A percentile compares a stretch with the other conserved stretches of the same genome.
phyloP scores from a whole-genome alignment of 1,140 invertebrate species.

The Trypoxylus dichotomus region DNA sequence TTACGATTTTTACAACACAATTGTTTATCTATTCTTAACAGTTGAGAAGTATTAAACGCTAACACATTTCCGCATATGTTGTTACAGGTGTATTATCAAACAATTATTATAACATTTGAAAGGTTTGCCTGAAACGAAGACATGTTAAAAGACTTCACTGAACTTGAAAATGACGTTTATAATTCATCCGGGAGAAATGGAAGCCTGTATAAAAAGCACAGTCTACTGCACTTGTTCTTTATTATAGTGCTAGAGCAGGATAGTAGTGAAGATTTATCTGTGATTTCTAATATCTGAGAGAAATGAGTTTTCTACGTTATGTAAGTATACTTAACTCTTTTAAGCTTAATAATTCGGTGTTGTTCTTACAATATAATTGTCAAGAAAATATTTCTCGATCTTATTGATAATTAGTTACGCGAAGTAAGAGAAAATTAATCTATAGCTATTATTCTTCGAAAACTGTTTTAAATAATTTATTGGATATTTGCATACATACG shows the following conservation, averaged over 20 bases:
- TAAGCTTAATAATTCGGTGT: no score
- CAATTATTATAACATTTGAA: background rate
- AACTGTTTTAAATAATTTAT: no score
- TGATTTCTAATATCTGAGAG: background rate
- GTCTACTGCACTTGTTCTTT: background rate
- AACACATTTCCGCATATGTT: background rate
- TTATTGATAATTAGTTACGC: no score
- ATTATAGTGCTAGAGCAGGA: background rate
- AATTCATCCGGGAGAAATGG: background rate
- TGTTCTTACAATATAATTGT: no score
- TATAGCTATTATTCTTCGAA: no score
- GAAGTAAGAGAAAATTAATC: no score
- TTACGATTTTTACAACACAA: no score
- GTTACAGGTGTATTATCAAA: background rate
- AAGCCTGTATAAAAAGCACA: constrained; percentile 3
- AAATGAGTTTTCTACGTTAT: background rate
- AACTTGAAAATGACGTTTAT: constrained; percentile 1
- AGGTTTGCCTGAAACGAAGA: background rate
- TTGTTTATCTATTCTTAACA: no score
- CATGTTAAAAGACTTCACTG: background rate
- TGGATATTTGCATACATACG: no score
- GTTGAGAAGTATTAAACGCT: no score
- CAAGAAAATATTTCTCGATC: no score
- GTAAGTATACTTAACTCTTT: background rate
- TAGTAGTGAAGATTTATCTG: background rate